These are phyloP conservation scores for Pempheris klunzingeri DNA, from an alignment of 2,797 vertebrate genomes.

Conservation along the genomic window DNA sequence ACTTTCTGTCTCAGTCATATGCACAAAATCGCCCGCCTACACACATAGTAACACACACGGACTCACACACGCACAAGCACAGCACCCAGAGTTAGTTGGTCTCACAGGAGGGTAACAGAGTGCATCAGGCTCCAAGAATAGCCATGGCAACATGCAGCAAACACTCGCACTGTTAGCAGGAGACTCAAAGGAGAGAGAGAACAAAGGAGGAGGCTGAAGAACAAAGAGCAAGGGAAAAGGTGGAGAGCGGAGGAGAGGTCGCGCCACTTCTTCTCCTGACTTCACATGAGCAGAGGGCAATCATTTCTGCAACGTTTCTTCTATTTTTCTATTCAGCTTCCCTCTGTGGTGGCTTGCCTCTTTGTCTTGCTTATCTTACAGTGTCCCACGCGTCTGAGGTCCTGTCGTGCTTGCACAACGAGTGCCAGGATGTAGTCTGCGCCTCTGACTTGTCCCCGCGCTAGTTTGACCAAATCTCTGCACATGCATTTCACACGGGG, in stretches of 20 bases:
- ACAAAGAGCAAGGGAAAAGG: constrained; percentile 52
- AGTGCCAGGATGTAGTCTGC: background rate
- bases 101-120: constrained; percentile 76
- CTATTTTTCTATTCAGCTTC: background rate
- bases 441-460: background rate
- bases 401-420: constrained; percentile 11
- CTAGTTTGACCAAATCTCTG: constrained; percentile 3
- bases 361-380: constrained; percentile 15
- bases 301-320: background rate
- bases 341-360: background rate
- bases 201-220: constrained; percentile 63
- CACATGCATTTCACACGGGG: background rate
- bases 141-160: constrained; percentile 81
- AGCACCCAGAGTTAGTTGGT: constrained; percentile 70
- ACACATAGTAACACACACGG: constrained; percentile 20
- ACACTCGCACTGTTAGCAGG: constrained; percentile 72
- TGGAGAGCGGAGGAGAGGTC: constrained; percentile 51
- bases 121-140: constrained; percentile 76
- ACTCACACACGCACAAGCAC: constrained; percentile 29
- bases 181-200: constrained; percentile 59
- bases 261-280: constrained; percentile 24
- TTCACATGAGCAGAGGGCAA: constrained; percentile 25
- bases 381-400: background rate
- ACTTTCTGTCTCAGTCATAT: constrained; percentile 28
- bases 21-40: constrained; percentile 23